Conservation (phyloP, 2,113 vertebrate species). For the Poecilia latipinna region DNA sequence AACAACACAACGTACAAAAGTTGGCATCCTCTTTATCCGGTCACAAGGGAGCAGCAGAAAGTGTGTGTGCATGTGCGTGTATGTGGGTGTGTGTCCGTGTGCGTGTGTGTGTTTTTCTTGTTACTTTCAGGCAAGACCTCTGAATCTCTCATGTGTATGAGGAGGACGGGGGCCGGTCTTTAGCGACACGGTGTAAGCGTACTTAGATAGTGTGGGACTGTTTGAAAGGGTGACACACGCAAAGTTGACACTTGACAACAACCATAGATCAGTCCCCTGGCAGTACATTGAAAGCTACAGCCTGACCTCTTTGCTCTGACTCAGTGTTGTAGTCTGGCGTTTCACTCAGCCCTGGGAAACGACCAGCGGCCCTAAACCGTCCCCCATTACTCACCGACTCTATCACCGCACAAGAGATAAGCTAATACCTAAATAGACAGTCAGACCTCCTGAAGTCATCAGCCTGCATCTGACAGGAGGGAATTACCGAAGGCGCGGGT, state of each 20-base stretch:
- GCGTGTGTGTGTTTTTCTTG: background rate
- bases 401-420: conserved; percentile 22
- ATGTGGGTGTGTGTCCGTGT: background rate
- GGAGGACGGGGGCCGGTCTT: background rate
- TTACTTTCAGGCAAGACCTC: background rate
- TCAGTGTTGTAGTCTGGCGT: background rate
- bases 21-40: conserved; percentile 8
- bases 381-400: conserved; percentile 25
- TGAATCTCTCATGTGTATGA: background rate
- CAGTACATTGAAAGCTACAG: conserved; percentile 6
- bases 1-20: too few relatives aligned
- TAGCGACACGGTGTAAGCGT: background rate
- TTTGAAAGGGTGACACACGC: conserved; percentile 1
- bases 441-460: background rate
- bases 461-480: background rate
- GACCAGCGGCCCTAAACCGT: conserved; percentile 2
- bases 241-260: background rate
- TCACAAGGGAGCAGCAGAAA: background rate
- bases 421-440: conserved; percentile 26
- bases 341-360: too few relatives aligned
- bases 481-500: conserved; percentile 15
- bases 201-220: conserved; percentile 2
- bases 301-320: conserved; percentile 8
- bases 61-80: background rate
- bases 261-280: conserved; percentile 12